Conservation (phyloP, 2,797 vertebrate species). For the Macropus fuliginosus region DNA sequence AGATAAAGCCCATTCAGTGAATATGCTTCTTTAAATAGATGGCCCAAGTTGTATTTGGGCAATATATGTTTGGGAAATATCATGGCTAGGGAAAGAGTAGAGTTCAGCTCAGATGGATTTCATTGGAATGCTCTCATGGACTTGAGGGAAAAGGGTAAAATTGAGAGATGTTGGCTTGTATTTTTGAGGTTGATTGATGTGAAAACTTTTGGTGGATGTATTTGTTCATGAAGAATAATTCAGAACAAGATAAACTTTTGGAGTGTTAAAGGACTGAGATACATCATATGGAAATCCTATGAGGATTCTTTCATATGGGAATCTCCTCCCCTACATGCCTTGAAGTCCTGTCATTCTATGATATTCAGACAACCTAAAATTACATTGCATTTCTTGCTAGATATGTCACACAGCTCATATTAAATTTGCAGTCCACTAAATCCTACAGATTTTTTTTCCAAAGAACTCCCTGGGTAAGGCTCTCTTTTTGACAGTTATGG, state of each 20-base stretch:
- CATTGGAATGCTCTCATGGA: neutral
- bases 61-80: neutral
- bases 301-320: neutral
- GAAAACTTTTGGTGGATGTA: neutral
- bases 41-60: too few relatives aligned
- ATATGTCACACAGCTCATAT: neutral
- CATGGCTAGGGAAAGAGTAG: neutral
- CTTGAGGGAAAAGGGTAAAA: neutral
- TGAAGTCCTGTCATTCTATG: neutral
- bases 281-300: neutral
- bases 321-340: neutral
- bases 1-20: too few relatives aligned
- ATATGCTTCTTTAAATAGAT: too few relatives aligned
- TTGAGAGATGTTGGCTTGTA: neutral
- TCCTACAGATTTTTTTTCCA: neutral
- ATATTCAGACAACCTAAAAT: neutral
- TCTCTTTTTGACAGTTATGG: neutral
- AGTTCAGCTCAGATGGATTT: neutral
- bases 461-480: neutral
- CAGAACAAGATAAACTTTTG: neutral
- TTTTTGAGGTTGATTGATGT: neutral
- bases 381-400: neutral
- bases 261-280: neutral
- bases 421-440: neutral
- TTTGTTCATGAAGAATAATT: neutral